These are phyloP conservation scores for Mungos mungo DNA, from an alignment of 2,113 vertebrate genomes.

Conservation along the genomic window DNA sequence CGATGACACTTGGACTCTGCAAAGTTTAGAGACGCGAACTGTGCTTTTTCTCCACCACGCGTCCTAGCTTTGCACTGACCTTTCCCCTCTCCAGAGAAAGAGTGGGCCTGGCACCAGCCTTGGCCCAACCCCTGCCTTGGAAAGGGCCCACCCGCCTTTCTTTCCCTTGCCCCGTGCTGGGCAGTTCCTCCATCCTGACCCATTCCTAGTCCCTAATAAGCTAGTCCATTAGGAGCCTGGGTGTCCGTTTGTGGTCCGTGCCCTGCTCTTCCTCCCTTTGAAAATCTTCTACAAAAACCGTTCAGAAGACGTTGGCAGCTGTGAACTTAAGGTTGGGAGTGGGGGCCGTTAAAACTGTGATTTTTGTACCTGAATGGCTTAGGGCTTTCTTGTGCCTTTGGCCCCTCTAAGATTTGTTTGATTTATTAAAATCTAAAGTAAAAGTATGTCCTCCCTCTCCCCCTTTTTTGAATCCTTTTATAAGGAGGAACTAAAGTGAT, in stretches of 20 bases:
- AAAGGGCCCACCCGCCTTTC: background rate
- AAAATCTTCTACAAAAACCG: background rate
- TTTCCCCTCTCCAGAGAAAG: background rate
- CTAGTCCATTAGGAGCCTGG: background rate
- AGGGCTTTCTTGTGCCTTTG: background rate
- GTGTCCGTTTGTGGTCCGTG: background rate
- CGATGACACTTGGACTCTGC: background rate
- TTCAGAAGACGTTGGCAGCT: background rate
- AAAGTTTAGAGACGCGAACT: fast-evolving
- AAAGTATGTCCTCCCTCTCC: background rate
- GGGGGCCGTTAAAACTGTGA: background rate
- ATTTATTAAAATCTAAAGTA: background rate
- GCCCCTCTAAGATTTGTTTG: background rate
- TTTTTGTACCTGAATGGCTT: background rate
- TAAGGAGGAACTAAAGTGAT: background rate
- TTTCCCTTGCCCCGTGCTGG: background rate
- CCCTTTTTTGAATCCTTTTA: background rate
- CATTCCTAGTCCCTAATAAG: fast-evolving
- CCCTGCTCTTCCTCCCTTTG: background rate
- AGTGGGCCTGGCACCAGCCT: background rate
- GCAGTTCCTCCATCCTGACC: background rate
- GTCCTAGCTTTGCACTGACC: background rate
- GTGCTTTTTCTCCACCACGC: fast-evolving
- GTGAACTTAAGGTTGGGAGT: background rate
- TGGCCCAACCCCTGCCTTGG: fast-evolving